These are phyloP conservation scores for Malurus splendens DNA, from an alignment of 2,797 vertebrate species.

Conservation along the genomic window DNA sequence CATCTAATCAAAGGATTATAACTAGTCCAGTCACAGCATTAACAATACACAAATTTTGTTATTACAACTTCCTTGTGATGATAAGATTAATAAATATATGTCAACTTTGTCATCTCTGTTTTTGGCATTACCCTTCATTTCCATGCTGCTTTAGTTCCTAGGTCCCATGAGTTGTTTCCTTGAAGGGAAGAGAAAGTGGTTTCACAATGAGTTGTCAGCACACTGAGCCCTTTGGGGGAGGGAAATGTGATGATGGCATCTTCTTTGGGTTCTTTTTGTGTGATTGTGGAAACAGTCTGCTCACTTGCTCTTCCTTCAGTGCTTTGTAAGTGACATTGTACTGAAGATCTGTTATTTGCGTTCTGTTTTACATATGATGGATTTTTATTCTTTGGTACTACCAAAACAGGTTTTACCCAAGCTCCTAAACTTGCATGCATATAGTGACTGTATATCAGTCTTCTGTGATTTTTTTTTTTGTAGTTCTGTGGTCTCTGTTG, in stretches of 20 bases:
- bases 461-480: background rate
- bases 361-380: background rate
- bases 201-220: background rate
- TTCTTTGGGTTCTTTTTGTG: background rate
- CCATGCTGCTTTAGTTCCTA: background rate
- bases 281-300: background rate
- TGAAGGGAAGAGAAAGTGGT: background rate
- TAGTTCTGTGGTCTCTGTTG: background rate
- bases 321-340: background rate
- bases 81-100: background rate
- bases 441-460: background rate
- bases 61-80: background rate
- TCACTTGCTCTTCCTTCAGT: background rate
- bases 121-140: background rate
- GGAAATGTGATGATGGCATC: background rate
- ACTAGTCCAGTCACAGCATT: background rate
- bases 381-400: background rate
- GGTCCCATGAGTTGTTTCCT: background rate
- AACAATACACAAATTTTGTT: background rate
- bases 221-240: accelerated
- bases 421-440: background rate
- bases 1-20: background rate
- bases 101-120: background rate
- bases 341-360: background rate
- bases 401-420: background rate